These are phyloP conservation scores for Helleia helle DNA, from an alignment of 2,888 invertebrate species.

Conservation along the genomic window DNA sequence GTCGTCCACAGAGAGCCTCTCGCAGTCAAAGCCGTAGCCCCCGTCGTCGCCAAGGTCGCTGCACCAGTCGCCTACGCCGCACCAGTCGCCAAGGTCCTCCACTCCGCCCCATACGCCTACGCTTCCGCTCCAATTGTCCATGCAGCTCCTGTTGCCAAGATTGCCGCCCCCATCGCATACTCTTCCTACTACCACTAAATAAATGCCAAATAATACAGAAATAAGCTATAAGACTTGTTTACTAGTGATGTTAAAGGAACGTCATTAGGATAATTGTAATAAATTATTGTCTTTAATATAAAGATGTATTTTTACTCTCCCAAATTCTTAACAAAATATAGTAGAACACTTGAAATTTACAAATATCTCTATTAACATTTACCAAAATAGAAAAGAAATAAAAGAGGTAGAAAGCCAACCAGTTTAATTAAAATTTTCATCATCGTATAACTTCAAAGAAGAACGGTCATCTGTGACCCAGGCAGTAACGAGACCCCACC, in stretches of 20 bases:
- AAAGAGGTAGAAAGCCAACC: too few species aligned
- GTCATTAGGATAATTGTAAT: constrained; percentile 32
- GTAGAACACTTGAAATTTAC: too few species aligned
- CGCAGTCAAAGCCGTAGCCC: constrained; percentile 37
- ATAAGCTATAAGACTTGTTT: too few species aligned
- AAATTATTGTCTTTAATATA: constrained; percentile 30
- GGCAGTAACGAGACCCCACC: too few species aligned
- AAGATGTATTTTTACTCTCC: background rate
- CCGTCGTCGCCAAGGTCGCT: constrained; percentile 41
- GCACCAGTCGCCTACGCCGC: constrained; percentile 29
- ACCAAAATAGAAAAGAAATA: too few species aligned
- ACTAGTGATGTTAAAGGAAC: constrained; percentile 9
- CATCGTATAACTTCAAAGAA: too few species aligned
- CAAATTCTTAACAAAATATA: background rate
- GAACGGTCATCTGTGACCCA: too few species aligned
- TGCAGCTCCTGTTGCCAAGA: constrained; percentile 27
- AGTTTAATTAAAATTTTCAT: too few species aligned
- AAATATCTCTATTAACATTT: too few species aligned
- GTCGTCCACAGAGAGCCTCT: constrained; percentile 64
- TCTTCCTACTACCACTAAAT: constrained; percentile 52
- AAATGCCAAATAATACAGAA: constrained; percentile 37
- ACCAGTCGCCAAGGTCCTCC: constrained; percentile 20
- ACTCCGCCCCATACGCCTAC: constrained; percentile 26
- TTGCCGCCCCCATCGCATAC: constrained; percentile 42
- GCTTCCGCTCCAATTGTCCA: constrained; percentile 35